Percentiles rank a stretch among this genome's conserved stretches.
These are phyloP conservation scores for Drosophila kohkoa DNA, from an alignment of 1,140 invertebrate genomes.

Conservation along the genomic window DNA sequence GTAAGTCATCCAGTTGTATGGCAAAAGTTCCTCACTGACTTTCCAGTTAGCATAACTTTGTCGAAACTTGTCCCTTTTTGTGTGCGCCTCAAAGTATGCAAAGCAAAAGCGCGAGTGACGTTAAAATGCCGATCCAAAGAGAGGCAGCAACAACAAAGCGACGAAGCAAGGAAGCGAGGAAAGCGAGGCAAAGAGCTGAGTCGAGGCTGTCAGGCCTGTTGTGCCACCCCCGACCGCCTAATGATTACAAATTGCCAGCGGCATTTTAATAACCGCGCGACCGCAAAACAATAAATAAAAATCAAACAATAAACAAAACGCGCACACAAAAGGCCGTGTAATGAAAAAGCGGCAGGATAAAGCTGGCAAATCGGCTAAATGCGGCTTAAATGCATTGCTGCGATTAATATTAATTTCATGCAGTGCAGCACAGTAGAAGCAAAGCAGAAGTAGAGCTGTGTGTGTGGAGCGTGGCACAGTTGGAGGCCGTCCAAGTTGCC, in stretches of 20 bases:
- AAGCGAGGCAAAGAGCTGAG: too few relatives aligned
- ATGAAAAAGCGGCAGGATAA: slow-evolving; percentile 43
- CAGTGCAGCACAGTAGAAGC: slow-evolving; percentile 61
- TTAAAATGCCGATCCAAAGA: neutral
- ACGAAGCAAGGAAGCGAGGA: too few relatives aligned
- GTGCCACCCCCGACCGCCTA: slow-evolving; percentile 33
- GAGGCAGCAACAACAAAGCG: neutral
- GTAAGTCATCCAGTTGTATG: slow-evolving; percentile 6
- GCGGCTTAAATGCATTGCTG: slow-evolving; percentile 74
- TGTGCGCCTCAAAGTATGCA: slow-evolving; percentile 59
- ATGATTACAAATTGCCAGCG: slow-evolving; percentile 79
- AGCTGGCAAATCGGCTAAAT: slow-evolving; percentile 69
- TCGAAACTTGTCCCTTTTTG: slow-evolving; percentile 38
- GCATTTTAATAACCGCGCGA: slow-evolving; percentile 77
- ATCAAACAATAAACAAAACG: slow-evolving; percentile 68
- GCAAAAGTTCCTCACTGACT: slow-evolving; percentile 6
- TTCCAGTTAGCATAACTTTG: slow-evolving; percentile 14
- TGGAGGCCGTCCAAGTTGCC: slow-evolving; percentile 66
- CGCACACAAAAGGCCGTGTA: slow-evolving; percentile 52
- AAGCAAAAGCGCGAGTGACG: slow-evolving; percentile 30
- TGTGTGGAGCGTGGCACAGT: slow-evolving; percentile 38
- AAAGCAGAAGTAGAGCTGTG: too few relatives aligned
- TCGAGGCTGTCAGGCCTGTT: too few relatives aligned
- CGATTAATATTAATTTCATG: slow-evolving; percentile 82
- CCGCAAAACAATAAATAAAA: slow-evolving; percentile 78